These are phyloP conservation scores for Petromus typicus DNA, from an alignment of 2,113 vertebrate species.

Conservation along the genomic window DNA sequence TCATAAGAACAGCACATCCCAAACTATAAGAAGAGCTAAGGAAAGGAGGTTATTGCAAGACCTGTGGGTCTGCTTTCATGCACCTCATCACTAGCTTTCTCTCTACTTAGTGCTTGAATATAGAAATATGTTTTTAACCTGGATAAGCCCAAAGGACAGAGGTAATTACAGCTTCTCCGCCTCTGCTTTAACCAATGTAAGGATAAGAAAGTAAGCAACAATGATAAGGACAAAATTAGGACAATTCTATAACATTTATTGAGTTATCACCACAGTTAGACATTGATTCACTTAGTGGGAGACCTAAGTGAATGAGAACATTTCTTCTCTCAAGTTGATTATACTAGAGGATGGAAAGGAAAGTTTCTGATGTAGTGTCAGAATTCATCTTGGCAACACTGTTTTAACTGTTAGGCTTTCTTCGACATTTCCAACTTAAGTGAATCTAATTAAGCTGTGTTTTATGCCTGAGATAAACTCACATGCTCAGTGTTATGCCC, in stretches of 20 bases:
- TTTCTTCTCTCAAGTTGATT: not conserved
- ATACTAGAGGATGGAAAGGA: not conserved
- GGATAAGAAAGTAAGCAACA: constrained; percentile 8
- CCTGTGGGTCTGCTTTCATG: not conserved
- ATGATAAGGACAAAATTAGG: not conserved
- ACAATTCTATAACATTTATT: not conserved
- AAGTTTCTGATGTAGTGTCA: not conserved
- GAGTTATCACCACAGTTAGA: not conserved
- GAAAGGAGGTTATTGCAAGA: not conserved
- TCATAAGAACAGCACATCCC: not conserved
- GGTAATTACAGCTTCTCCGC: not conserved
- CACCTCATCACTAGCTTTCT: not conserved
- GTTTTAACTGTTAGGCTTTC: not conserved
- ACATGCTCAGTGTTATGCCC: not conserved
- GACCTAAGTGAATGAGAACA: not conserved
- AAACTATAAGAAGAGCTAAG: not conserved
- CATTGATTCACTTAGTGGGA: not conserved
- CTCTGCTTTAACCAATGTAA: not conserved
- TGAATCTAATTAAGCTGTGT: not conserved
- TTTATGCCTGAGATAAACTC: not conserved
- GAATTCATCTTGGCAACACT: not conserved
- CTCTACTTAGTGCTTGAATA: constrained; percentile 14
- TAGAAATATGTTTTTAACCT: not conserved
- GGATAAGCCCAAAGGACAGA: not conserved
- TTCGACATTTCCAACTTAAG: not conserved